Percentiles rank a stretch among this genome's conserved stretches.
Conservation (phyloP, 1,140 invertebrate species). For the Scaptodrosophila lebanonensis region DNA sequence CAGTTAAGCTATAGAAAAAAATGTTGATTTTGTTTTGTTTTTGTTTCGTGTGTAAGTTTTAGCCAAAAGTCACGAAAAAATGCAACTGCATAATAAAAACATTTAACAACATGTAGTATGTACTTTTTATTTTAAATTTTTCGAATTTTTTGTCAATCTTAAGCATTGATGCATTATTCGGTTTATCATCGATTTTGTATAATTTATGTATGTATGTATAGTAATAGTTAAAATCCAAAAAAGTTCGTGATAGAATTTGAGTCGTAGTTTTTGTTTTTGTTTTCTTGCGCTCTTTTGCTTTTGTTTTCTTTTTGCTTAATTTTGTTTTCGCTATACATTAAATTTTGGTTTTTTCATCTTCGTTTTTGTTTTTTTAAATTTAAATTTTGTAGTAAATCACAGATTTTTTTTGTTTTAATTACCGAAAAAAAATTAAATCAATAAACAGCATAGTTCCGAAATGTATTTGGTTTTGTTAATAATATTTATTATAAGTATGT, state of each 20-base stretch:
- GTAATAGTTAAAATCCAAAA: conserved; percentile 22
- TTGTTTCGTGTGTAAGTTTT: conserved; percentile 14
- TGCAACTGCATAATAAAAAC: conserved; percentile 54
- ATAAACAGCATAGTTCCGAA: conserved; percentile 68
- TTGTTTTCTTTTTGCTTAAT: conserved; percentile 21
- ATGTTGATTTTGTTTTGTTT: conserved; percentile 12
- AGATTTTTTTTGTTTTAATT: conserved; percentile 76
- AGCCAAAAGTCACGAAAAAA: conserved; percentile 53
- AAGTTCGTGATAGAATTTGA: conserved; percentile 26
- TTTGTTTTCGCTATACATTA: conserved; percentile 55
- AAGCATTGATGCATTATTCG: neutral
- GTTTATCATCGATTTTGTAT: conserved; percentile 11
- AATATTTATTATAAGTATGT: conserved; percentile 29
- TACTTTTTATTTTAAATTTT: neutral
- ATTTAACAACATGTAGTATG: conserved; percentile 28
- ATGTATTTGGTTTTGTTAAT: conserved; percentile 45
- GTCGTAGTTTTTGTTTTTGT: conserved; percentile 21
- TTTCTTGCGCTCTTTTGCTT: conserved; percentile 16
- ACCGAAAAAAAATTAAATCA: conserved; percentile 66
- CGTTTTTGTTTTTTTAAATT: conserved; percentile 61
- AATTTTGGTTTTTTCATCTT: too few relatives aligned
- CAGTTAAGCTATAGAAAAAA: conserved; percentile 15
- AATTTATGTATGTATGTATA: conserved; percentile 15
- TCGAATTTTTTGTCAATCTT: conserved; percentile 7
- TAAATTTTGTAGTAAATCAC: conserved; percentile 77